Evolutionary conservation across 2,888 invertebrate species (phyloP), one percentile per base, ranked within the genome.

Genomic region (Omphaloscelis lunosa): DNA sequence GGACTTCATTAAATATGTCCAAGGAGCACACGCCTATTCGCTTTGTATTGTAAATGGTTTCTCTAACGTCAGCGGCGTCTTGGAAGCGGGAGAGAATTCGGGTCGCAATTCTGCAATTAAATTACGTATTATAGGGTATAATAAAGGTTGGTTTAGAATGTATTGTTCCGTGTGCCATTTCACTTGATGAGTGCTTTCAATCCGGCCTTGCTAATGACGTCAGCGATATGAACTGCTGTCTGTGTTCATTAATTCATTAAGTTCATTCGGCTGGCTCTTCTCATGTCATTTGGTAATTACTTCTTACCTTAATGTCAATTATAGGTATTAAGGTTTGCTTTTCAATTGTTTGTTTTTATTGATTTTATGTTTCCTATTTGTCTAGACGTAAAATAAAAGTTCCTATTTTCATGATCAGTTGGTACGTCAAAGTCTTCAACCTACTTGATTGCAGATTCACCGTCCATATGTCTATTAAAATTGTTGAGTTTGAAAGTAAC

Each of bases 1-100:
- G 91, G 88, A 84, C 87, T 91, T 90, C 89, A 90, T 93, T 92
- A 92, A 91, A 90, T 92, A 92, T 92, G 90, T 88, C 88, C 87
- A 82, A 89, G 89, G 79, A 88, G 86, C 83, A 73, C 72, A 71
- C 70, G 67, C 61, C 69, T 76, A 58, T 66, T 86, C 72, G 41
- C 27, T 70, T 67, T 65, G 72, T 86, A 85, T 80, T 80, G 80
- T 76, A 87, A 88, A 89, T 82, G 79, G 86, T 81, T 84, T 83
- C 82, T 85, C 80, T 89, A 86, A 34, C 58, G 61, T 62, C 66
- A 71, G 73, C 72, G 65, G 63, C 86, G 77, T 77, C 86, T 83
- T 80, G 65, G 81, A 58, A 72, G 27, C 34, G 29, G 23, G 63
- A 76, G 59, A 39, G 48, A 68, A 80, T 72, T 80, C 39, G 77